Conservation (phyloP, 2,113 vertebrate species). For the Morone saxatilis region DNA sequence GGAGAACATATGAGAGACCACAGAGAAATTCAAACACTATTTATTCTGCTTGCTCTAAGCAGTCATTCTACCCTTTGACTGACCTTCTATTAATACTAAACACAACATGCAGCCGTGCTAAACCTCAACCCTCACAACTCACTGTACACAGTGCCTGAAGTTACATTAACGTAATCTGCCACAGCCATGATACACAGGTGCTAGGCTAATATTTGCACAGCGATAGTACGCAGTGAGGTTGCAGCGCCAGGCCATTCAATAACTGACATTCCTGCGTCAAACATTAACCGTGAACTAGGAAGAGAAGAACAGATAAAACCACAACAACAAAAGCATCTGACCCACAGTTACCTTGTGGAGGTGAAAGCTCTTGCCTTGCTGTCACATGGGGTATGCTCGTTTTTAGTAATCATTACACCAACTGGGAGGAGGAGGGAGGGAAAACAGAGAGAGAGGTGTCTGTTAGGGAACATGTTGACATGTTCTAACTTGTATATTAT, state of each 20-base stretch:
- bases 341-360: conserved; percentile 48
- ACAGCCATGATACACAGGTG: conserved; percentile 31
- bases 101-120: background rate
- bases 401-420: conserved; percentile 67
- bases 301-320: conserved; percentile 14
- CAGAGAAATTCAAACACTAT: background rate
- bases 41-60: background rate
- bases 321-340: conserved; percentile 43
- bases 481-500: conserved; percentile 59
- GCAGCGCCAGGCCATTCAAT: conserved; percentile 24
- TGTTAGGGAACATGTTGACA: conserved; percentile 28
- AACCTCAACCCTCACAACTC: conserved; percentile 2
- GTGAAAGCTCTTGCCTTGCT: conserved; percentile 31
- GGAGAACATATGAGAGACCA: background rate
- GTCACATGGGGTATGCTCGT: conserved; percentile 41
- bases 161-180: conserved; percentile 26
- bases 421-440: conserved; percentile 7
- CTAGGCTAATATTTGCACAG: conserved; percentile 73
- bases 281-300: conserved; percentile 57
- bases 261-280: conserved; percentile 35
- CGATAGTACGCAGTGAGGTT: conserved; percentile 38
- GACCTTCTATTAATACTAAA: conserved; percentile 19
- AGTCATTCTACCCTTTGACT: conserved; percentile 5
- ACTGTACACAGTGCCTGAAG: background rate
- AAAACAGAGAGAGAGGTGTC: conserved; percentile 7